phyloP scores from a whole-genome alignment of 1,140 invertebrate species.

The Neotoxoptera formosana region DNA sequence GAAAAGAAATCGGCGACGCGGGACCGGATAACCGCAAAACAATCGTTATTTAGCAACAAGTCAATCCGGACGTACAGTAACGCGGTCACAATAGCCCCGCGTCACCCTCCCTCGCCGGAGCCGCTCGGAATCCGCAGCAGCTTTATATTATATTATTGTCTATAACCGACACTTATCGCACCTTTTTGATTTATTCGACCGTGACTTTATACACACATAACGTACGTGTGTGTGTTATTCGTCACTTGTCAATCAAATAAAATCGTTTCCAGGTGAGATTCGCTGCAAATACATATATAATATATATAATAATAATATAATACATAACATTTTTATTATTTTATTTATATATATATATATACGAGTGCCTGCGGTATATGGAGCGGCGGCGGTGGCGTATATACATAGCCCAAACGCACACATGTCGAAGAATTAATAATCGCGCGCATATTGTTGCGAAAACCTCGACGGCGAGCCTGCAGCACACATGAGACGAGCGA shows the following conservation, averaged over 20 bases:
- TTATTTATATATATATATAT: neutral
- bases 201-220: neutral
- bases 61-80: slow-evolving; percentile 22
- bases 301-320: neutral
- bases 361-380: neutral
- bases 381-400: neutral
- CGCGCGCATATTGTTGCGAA: neutral
- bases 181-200: slow-evolving; percentile 34
- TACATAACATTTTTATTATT: neutral
- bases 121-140: neutral
- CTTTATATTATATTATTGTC: slow-evolving; percentile 42
- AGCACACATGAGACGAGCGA: too few species aligned
- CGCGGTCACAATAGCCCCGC: neutral
- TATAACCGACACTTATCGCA: slow-evolving; percentile 8
- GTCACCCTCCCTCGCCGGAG: neutral
- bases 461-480: neutral
- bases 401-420: neutral
- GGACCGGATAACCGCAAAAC: slow-evolving; percentile 39
- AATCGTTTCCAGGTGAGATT: slow-evolving; percentile 43
- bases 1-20: neutral
- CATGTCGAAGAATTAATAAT: neutral
- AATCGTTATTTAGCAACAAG: slow-evolving; percentile 43
- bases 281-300: neutral
- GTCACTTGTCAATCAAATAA: slow-evolving; percentile 35
- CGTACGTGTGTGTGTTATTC: neutral